A percentile compares a stretch with the other conserved stretches of the same genome.
phyloP scores from a whole-genome alignment of 2,797 vertebrate species.

The Nannoperca obscura region DNA sequence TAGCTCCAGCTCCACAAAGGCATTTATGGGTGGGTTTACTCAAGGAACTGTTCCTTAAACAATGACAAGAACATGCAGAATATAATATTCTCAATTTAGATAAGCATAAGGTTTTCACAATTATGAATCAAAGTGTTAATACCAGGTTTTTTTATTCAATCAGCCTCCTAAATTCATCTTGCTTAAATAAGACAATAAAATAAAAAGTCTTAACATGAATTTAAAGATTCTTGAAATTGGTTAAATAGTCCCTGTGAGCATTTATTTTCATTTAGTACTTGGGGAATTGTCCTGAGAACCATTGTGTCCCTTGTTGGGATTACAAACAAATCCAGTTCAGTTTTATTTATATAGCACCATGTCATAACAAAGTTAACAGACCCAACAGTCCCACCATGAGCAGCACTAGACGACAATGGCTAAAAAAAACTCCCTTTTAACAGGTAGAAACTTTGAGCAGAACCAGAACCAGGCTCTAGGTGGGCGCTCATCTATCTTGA shows the following conservation, averaged over 20 bases:
- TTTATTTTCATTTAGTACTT: neutral
- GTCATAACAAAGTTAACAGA: no score
- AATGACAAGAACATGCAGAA: neutral
- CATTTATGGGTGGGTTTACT: conserved; percentile 6
- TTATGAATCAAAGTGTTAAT: neutral
- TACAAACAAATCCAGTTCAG: neutral
- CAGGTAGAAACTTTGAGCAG: no score
- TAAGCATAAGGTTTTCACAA: neutral
- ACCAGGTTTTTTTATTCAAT: neutral
- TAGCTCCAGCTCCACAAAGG: conserved; percentile 8
- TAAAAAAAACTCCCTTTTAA: no score
- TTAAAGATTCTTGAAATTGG: neutral
- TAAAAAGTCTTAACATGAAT: neutral
- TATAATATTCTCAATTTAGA: neutral
- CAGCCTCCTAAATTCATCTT: neutral
- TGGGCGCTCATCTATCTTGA: no score
- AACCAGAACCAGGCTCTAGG: no score
- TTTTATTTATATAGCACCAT: no score
- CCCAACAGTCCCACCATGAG: no score
- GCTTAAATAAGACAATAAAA: neutral
- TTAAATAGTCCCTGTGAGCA: neutral
- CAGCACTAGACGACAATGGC: no score
- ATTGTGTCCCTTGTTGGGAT: neutral
- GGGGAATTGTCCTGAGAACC: neutral
- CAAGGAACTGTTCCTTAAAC: conserved; percentile 40